These are phyloP conservation scores for Phylloscopus whistleri DNA, from an alignment of 2,113 vertebrate genomes.

Conservation along the genomic window DNA sequence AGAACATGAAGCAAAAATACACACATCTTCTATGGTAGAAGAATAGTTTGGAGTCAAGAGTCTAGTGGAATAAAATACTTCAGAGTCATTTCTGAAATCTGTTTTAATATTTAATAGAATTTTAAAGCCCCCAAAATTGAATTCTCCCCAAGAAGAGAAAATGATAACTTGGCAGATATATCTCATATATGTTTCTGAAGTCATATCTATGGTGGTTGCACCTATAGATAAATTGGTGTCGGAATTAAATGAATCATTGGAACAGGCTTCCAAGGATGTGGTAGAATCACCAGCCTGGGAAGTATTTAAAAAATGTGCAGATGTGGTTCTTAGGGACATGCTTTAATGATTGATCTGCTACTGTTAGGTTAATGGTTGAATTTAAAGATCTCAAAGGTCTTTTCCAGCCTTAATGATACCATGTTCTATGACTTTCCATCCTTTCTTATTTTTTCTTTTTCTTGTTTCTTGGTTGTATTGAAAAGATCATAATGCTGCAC, in stretches of 20 bases:
- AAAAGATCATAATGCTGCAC: neutral
- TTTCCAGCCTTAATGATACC: neutral
- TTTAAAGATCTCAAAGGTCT: neutral
- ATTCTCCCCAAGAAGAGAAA: neutral
- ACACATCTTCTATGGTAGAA: neutral
- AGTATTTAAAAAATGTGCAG: neutral
- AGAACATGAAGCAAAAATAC: neutral
- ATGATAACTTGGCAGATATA: neutral
- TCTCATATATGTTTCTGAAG: neutral
- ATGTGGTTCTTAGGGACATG: neutral
- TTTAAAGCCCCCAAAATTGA: neutral
- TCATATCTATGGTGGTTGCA: neutral
- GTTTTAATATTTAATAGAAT: neutral
- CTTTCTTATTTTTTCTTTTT: neutral
- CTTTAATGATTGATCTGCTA: neutral
- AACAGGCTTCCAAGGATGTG: neutral
- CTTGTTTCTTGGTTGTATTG: neutral
- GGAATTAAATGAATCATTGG: neutral
- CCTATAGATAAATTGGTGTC: neutral
- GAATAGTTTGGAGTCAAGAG: neutral
- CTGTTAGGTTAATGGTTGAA: neutral
- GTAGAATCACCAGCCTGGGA: neutral
- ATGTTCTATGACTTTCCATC: neutral
- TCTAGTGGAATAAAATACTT: neutral
- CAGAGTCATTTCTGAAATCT: neutral